Evolutionary conservation across 2,113 vertebrate species (phyloP).

Genomic region (Eretmochelys imbricata): DNA sequence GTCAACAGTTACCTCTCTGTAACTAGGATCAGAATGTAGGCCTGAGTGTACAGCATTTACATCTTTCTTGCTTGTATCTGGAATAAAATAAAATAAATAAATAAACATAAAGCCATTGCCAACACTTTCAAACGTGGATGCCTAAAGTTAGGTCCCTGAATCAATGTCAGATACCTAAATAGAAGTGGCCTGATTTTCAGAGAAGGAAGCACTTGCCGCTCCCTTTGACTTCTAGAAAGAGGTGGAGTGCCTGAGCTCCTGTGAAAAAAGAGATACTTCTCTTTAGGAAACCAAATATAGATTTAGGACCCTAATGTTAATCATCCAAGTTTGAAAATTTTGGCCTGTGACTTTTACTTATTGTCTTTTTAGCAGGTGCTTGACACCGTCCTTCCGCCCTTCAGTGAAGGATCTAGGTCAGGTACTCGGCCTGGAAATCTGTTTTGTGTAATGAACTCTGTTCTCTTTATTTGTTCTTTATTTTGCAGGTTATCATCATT

Average conservation of each 20-base stretch:
- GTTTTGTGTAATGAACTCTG: background rate
- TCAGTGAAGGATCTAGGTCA: background rate
- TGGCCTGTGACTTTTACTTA: background rate
- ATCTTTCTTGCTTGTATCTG: background rate
- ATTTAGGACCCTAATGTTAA: background rate
- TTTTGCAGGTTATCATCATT: conserved; percentile 92
- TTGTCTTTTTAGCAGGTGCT: background rate
- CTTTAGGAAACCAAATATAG: background rate
- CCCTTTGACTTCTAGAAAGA: background rate
- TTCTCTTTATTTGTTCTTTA: background rate
- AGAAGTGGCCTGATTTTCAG: background rate
- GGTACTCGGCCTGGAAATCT: background rate
- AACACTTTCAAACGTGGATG: background rate
- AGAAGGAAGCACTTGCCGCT: background rate
- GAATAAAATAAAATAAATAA: background rate
- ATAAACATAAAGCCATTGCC: background rate
- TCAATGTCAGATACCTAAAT: background rate
- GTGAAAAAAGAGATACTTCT: background rate
- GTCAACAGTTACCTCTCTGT: rapidly evolving
- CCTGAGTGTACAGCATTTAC: background rate
- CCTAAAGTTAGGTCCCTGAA: background rate
- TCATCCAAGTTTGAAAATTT: background rate
- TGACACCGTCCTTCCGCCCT: background rate
- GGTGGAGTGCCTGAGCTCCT: background rate
- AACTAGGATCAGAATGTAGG: background rate